A percentile compares a stretch with the other conserved stretches of the same genome.
Evolutionary conservation across 2,797 vertebrate genomes (phyloP).

Genomic region (Peromyscus aztecus): DNA sequence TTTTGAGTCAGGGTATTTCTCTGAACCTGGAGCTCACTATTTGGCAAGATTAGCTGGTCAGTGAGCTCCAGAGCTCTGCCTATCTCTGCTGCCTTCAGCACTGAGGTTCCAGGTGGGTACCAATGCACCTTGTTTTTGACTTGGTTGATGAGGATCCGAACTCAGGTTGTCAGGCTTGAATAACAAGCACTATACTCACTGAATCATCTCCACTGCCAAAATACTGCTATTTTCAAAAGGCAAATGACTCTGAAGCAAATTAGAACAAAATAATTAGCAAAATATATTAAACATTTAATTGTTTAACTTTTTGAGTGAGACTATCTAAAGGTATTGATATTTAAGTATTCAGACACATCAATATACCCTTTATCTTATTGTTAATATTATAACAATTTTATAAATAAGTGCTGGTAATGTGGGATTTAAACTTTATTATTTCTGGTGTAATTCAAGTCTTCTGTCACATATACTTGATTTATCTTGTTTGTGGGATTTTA

Average conservation of each 20-base stretch:
- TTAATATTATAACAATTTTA: conserved; percentile 41
- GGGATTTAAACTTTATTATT: conserved; percentile 67
- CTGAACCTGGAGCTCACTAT: neutral
- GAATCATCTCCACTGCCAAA: neutral
- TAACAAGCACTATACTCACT: neutral
- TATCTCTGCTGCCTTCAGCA: neutral
- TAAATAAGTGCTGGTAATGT: conserved; percentile 37
- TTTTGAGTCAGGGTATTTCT: neutral
- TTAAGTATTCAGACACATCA: conserved; percentile 58
- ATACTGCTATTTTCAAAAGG: conserved; percentile 30
- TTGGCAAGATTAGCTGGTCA: neutral
- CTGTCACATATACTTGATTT: conserved; percentile 42
- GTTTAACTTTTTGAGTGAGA: conserved; percentile 54
- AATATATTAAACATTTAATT: conserved; percentile 62
- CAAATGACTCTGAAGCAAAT: conserved; percentile 61
- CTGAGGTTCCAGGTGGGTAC: neutral
- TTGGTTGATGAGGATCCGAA: neutral
- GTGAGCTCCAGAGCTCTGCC: neutral
- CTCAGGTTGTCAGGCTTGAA: neutral
- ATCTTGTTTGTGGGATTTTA: conserved; percentile 68
- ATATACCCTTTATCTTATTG: conserved; percentile 53
- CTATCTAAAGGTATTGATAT: conserved; percentile 50
- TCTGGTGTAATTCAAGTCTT: conserved; percentile 46
- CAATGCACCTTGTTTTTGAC: neutral
- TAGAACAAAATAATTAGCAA: conserved; percentile 63